Conservation (phyloP, 2,113 vertebrate genomes). For the Panthera leo region DNA sequence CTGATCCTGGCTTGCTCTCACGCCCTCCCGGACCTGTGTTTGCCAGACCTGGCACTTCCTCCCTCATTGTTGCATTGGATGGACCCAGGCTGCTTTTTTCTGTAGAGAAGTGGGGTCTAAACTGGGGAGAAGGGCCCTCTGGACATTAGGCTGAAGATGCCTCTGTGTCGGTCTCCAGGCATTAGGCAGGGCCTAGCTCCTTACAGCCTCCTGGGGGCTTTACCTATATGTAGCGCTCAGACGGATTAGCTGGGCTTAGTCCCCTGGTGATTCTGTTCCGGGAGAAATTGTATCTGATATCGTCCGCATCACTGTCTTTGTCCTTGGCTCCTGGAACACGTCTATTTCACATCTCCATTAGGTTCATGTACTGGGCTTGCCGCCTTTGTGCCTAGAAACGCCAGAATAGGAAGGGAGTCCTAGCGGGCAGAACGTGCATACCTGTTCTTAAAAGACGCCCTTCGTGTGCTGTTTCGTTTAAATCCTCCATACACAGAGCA, state of each 20-base stretch:
- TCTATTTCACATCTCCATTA: background rate
- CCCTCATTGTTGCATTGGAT: background rate
- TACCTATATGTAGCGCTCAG: fast-evolving
- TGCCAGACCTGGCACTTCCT: background rate
- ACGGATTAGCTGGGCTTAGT: background rate
- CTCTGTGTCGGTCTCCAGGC: background rate
- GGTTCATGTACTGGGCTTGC: background rate
- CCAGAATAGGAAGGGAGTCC: background rate
- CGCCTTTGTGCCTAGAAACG: background rate
- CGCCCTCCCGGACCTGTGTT: background rate
- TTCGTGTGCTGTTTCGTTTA: background rate
- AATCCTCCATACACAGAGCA: background rate
- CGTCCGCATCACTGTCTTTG: background rate
- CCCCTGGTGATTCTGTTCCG: background rate
- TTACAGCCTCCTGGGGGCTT: background rate
- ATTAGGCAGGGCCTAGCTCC: background rate
- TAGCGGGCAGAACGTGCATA: background rate
- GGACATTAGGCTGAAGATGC: background rate
- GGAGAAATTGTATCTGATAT: background rate
- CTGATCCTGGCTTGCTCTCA: background rate
- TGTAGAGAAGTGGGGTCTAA: background rate
- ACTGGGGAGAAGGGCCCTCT: background rate
- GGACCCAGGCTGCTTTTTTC: background rate
- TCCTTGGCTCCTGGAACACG: background rate
- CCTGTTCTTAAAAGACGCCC: background rate